These are phyloP conservation scores for Scolopax mira DNA, from an alignment of 2,113 vertebrate species.

Conservation along the genomic window DNA sequence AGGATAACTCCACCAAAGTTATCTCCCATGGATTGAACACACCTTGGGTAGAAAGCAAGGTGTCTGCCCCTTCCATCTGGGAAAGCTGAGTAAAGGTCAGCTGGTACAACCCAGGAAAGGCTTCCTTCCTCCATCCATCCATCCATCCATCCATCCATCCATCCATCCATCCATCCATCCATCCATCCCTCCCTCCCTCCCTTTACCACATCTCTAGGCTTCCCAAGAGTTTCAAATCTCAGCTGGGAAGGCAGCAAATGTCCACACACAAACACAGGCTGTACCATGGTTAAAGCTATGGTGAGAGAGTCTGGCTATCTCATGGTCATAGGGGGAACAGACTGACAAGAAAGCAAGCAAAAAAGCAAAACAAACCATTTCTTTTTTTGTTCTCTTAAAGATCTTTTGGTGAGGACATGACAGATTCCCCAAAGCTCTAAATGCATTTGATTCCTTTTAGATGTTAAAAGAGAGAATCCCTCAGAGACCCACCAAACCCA, in stretches of 20 bases:
- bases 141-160: too few relatives aligned
- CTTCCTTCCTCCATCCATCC: not conserved
- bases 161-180: too few relatives aligned
- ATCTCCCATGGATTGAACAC: not conserved
- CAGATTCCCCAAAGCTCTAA: not conserved
- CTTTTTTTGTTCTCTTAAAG: not conserved
- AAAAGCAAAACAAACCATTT: not conserved
- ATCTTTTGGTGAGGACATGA: not conserved
- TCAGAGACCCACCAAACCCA: not conserved
- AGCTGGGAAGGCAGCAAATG: not conserved
- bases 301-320: not conserved
- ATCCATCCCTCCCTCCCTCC: not conserved
- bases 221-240: not conserved
- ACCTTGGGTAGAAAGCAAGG: not conserved
- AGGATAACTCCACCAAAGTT: not conserved
- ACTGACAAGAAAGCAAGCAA: not conserved
- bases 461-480: not conserved
- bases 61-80: fast-evolving
- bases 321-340: not conserved
- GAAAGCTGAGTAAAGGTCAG: not conserved
- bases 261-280: not conserved
- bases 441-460: not conserved
- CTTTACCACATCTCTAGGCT: not conserved
- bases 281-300: not conserved
- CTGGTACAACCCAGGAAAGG: not conserved